Evolutionary conservation across 2,113 vertebrate species (phyloP).

Genomic region (Camelus bactrianus): DNA sequence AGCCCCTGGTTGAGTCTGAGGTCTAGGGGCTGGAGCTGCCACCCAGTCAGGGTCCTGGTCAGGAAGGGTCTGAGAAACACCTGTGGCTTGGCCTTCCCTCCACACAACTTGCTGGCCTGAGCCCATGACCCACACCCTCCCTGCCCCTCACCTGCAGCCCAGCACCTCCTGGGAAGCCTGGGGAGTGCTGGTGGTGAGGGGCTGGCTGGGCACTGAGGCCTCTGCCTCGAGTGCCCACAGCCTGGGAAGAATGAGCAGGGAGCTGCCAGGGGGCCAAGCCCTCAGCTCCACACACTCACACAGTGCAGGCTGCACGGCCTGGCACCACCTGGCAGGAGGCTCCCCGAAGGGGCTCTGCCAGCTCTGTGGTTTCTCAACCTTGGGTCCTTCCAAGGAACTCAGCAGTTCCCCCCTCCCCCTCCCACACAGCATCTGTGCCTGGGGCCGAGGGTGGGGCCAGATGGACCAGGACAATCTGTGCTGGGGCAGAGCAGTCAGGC

Average conservation of each 20-base stretch:
- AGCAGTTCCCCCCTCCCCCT: not conserved
- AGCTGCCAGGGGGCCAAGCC: fast-evolving
- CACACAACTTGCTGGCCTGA: not conserved
- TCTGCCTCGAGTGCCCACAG: not conserved
- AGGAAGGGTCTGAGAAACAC: not conserved
- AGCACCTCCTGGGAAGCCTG: fast-evolving
- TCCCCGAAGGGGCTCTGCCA: fast-evolving
- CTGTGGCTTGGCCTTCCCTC: not conserved
- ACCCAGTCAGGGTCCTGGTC: not conserved
- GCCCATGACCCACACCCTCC: fast-evolving
- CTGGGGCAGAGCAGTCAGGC: no score
- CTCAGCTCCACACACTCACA: not conserved
- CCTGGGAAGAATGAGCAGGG: not conserved
- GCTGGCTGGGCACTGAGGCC: not conserved
- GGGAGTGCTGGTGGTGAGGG: not conserved
- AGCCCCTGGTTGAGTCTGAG: not conserved
- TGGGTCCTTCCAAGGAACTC: not conserved
- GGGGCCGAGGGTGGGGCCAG: not conserved
- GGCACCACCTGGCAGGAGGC: not conserved
- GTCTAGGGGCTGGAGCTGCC: not conserved
- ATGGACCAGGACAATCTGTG: not conserved
- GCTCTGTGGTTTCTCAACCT: conserved; percentile 12
- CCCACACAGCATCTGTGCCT: not conserved
- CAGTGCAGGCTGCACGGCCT: fast-evolving
- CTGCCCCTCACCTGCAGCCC: not conserved